These are phyloP conservation scores for Pteronotus mesoamericanus DNA, from an alignment of 2,797 vertebrate species.

Conservation along the genomic window DNA sequence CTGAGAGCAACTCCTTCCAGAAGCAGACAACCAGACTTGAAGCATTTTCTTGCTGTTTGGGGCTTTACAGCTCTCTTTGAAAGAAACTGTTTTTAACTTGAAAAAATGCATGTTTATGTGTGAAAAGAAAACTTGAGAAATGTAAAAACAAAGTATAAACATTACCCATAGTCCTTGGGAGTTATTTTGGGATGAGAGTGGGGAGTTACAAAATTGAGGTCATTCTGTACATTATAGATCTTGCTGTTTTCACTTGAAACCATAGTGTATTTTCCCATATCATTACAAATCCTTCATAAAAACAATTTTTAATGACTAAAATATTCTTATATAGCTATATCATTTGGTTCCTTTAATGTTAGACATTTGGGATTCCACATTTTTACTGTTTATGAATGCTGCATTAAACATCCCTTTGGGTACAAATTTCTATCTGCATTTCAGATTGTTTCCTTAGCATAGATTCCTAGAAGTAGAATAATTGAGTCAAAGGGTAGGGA, in stretches of 20 bases:
- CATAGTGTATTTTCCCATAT: not conserved
- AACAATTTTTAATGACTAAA: not conserved
- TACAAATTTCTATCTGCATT: not conserved
- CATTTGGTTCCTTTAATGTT: not conserved
- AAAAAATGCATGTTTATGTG: not conserved
- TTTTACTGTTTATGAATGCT: not conserved
- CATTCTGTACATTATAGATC: not conserved
- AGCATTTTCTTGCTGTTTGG: not conserved
- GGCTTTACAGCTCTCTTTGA: not conserved
- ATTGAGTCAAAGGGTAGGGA: not conserved
- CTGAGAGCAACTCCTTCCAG: not conserved
- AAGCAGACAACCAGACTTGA: not conserved
- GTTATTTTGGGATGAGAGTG: not conserved
- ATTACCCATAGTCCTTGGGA: not conserved
- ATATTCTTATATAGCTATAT: not conserved
- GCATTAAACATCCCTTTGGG: not conserved
- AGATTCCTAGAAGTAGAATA: not conserved
- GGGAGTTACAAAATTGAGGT: not conserved
- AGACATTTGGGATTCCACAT: not conserved
- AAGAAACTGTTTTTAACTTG: not conserved
- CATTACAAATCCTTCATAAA: not conserved
- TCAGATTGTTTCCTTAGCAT: not conserved
- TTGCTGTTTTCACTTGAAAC: not conserved
- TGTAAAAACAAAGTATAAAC: not conserved
- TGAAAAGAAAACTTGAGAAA: not conserved